A percentile compares a stretch with the other conserved stretches of the same genome.
Evolutionary conservation across 2,888 invertebrate genomes (phyloP).

Genomic region (Schizotus pectinicornis): DNA sequence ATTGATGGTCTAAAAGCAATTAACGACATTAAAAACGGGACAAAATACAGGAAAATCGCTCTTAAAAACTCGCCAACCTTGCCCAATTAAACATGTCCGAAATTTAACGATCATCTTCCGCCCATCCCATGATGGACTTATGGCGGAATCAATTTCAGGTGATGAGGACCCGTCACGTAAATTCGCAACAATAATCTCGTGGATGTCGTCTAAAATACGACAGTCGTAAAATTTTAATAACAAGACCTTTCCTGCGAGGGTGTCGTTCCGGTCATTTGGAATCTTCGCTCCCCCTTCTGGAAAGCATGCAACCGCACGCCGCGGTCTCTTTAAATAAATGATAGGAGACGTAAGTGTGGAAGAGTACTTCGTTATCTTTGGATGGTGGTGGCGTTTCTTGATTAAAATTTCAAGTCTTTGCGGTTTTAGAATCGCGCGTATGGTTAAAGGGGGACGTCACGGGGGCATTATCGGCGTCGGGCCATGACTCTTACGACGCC

Average conservation of each 20-base stretch:
- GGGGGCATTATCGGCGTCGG: conserved; percentile 2
- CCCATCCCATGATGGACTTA: no score
- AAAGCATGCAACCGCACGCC: conserved; percentile 16
- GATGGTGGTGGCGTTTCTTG: conserved; percentile 15
- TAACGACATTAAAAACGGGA: conserved; percentile 1
- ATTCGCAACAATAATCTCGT: background rate
- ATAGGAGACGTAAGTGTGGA: conserved; percentile 8
- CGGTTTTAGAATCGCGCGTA: conserved; percentile 14
- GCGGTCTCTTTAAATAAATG: conserved; percentile 20
- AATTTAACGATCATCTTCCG: background rate
- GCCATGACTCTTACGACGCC: conserved; percentile 10
- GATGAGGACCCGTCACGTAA: background rate
- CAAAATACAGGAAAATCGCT: background rate
- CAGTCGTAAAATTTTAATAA: conserved; percentile 18
- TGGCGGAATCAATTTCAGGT: no score
- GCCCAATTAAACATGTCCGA: background rate
- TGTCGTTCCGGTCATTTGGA: conserved; percentile 12
- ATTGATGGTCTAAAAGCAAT: conserved; percentile 7
- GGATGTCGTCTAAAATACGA: background rate
- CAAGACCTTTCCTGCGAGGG: conserved; percentile 4
- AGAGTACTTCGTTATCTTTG: conserved; percentile 19
- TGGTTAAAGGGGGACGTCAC: conserved; percentile 3
- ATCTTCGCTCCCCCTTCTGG: background rate
- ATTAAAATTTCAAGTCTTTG: conserved; percentile 22
- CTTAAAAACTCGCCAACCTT: background rate